These are phyloP conservation scores for Umimayanthus chanpuru DNA, from an alignment of 92 coral and sea anemone species.

Conservation along the genomic window DNA sequence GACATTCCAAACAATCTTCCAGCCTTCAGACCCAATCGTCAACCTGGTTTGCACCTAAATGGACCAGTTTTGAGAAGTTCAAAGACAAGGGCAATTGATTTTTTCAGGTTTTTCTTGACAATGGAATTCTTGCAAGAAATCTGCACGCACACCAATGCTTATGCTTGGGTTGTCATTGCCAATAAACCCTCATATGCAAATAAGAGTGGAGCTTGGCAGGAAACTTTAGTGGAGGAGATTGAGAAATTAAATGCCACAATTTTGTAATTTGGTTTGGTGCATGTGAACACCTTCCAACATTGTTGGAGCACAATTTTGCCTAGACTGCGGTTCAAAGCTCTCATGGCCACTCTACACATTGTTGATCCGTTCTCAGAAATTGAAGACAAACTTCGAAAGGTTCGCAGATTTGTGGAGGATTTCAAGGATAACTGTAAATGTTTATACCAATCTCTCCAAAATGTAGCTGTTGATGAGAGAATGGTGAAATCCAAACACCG, in stretches of 20 bases:
- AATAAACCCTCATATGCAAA: constrained; percentile 59
- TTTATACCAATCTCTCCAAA: constrained; percentile 63
- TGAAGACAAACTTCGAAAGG: constrained; percentile 63
- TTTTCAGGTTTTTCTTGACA: constrained; percentile 62
- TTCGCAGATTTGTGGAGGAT: constrained; percentile 40
- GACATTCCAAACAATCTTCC: constrained; percentile 50
- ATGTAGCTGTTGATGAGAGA: constrained; percentile 65
- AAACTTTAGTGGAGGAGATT: constrained; percentile 62
- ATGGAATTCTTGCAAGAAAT: constrained; percentile 43
- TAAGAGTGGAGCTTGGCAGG: constrained; percentile 62
- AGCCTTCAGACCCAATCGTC: constrained; percentile 55
- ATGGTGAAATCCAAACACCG: constrained; percentile 71
- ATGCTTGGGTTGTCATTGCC: constrained; percentile 56
- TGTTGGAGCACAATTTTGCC: constrained; percentile 72
- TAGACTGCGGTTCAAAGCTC: constrained; percentile 60
- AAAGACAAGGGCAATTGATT: constrained; percentile 64
- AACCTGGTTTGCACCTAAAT: constrained; percentile 59
- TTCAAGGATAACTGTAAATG: constrained; percentile 57
- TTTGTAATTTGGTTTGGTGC: constrained; percentile 64
- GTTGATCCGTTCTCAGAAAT: constrained; percentile 55
- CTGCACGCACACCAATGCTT: constrained; percentile 58
- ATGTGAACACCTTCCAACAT: constrained; percentile 51
- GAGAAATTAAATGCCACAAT: constrained; percentile 60
- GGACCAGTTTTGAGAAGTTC: constrained; percentile 47
- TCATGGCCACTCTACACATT: constrained; percentile 64